These are phyloP conservation scores for Pegoplata infirma DNA, from an alignment of 2,888 invertebrate genomes.

Conservation along the genomic window DNA sequence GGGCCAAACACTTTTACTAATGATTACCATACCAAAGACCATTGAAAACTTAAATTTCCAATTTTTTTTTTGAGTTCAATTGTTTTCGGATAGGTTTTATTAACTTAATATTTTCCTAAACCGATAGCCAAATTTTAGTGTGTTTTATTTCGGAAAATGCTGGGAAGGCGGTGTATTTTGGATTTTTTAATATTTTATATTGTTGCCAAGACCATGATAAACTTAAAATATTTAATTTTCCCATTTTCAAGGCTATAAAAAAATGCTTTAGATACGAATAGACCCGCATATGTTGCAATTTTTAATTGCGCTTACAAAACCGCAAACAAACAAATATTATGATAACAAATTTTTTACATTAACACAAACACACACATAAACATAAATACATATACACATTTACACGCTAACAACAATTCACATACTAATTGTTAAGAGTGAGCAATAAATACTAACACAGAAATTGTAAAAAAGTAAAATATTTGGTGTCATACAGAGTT, in stretches of 20 bases:
- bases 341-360: constrained; percentile 40
- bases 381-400: neutral
- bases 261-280: constrained; percentile 9
- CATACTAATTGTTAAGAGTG: neutral
- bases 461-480: neutral
- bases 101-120: no score
- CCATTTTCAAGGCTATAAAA: neutral
- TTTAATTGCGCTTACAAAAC: constrained; percentile 73
- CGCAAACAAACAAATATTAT: constrained; percentile 62
- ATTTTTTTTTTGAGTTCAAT: no score
- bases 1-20: no score
- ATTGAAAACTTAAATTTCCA: no score
- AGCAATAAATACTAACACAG: neutral
- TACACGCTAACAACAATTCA: constrained; percentile 1
- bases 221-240: neutral
- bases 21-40: no score
- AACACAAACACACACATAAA: neutral
- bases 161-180: no score
- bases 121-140: no score
- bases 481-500: no score
- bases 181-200: no score
- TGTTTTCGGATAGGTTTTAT: no score
- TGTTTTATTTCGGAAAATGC: no score
- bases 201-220: neutral
- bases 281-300: constrained; percentile 71